Evolutionary conservation across 2,113 vertebrate genomes (phyloP).

Genomic region (Cebus imitator): DNA sequence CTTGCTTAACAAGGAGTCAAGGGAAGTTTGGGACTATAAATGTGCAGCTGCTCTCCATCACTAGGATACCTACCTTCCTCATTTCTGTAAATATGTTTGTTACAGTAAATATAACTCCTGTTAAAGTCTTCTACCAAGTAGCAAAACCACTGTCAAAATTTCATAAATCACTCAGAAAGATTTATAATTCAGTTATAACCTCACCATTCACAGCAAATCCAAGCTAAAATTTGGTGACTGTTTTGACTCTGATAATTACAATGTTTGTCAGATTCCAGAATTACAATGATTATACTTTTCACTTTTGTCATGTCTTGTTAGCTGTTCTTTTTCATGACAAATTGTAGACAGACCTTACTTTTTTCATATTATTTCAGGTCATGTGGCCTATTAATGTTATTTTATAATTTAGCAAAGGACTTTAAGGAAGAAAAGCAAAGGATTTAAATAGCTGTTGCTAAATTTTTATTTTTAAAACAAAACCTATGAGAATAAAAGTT

Average conservation of each 20-base stretch:
- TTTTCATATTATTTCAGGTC: constrained; percentile 7
- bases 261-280: constrained; percentile 50
- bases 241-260: constrained; percentile 48
- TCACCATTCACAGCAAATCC: constrained; percentile 41
- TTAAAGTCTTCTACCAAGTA: not conserved
- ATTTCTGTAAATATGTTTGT: not conserved
- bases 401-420: constrained; percentile 39
- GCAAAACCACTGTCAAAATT: not conserved
- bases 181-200: constrained; percentile 8
- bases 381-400: not conserved
- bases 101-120: not conserved
- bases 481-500: constrained; percentile 1
- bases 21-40: not conserved
- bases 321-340: not conserved
- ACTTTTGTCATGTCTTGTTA: constrained; percentile 36
- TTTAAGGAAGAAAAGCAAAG: not conserved
- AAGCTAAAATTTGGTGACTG: not conserved
- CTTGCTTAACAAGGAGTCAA: not conserved
- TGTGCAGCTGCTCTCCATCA: not conserved
- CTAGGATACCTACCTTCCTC: not conserved
- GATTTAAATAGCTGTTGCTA: not conserved
- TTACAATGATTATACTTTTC: not conserved
- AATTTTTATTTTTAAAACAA: constrained; percentile 43
- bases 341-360: constrained; percentile 32
- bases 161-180: not conserved